phyloP scores from a whole-genome alignment of 2,888 invertebrate genomes.

The Leptarthrus brevirostris region DNA sequence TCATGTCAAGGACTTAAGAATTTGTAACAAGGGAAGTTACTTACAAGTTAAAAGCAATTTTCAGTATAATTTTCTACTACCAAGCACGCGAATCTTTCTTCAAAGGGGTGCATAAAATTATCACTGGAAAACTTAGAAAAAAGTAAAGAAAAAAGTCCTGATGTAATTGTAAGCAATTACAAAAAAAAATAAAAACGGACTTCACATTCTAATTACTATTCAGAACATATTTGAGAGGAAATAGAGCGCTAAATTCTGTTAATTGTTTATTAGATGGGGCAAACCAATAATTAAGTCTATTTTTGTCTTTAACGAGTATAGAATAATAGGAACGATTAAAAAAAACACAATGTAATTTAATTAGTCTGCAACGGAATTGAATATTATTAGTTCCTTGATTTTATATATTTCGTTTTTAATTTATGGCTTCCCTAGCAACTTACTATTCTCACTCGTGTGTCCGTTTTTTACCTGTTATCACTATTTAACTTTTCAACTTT shows the following conservation, averaged over 20 bases:
- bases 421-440: too few relatives aligned
- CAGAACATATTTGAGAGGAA: slow-evolving; percentile 2
- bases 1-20: slow-evolving; percentile 7
- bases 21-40: slow-evolving; percentile 13
- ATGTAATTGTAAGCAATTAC: background rate
- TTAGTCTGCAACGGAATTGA: too few relatives aligned
- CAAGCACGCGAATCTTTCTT: slow-evolving; percentile 2
- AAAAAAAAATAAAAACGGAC: background rate
- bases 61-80: slow-evolving; percentile 6
- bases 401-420: too few relatives aligned
- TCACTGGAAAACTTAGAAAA: background rate
- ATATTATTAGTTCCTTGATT: too few relatives aligned
- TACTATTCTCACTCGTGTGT: too few relatives aligned
- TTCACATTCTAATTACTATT: slow-evolving; percentile 8
- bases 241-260: slow-evolving; percentile 2
- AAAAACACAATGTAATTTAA: too few relatives aligned
- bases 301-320: too few relatives aligned
- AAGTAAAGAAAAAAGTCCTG: background rate
- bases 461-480: too few relatives aligned
- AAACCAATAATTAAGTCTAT: background rate
- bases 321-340: too few relatives aligned
- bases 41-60: slow-evolving; percentile 10
- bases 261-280: background rate
- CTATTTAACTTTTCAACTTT: too few relatives aligned
- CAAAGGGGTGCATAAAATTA: slow-evolving; percentile 18